Evolutionary conservation across 2,113 vertebrate species (phyloP).

Genomic region (Bufo bufo): DNA sequence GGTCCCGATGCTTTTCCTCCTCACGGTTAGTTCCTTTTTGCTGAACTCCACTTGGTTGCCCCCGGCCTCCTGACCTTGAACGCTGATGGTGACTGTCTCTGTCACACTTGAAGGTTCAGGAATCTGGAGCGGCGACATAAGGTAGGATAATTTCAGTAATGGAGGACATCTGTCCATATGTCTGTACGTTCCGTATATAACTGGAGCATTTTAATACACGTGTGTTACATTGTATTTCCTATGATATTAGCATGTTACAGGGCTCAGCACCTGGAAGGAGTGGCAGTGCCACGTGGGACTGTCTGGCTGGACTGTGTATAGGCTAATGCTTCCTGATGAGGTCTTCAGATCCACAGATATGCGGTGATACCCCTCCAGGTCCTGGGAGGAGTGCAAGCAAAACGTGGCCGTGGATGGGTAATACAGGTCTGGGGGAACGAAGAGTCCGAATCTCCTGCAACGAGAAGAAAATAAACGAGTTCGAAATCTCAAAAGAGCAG

Average conservation of each 20-base stretch:
- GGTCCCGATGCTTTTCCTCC: constrained; percentile 59
- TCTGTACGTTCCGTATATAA: neutral
- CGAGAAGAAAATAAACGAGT: neutral
- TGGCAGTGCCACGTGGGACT: constrained; percentile 59
- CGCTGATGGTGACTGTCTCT: constrained; percentile 61
- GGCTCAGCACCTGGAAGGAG: constrained; percentile 62
- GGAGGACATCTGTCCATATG: neutral
- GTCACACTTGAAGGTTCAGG: constrained; percentile 59
- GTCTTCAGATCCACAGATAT: constrained; percentile 61
- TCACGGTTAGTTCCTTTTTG: constrained; percentile 66
- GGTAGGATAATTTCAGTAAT: neutral
- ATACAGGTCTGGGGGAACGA: constrained; percentile 63
- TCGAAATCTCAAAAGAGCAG: neutral
- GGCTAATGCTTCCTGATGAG: constrained; percentile 58
- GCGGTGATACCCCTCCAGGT: neutral
- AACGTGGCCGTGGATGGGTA: constrained; percentile 61
- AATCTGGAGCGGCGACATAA: constrained; percentile 56
- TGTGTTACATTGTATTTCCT: neutral
- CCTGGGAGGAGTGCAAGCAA: constrained; percentile 63
- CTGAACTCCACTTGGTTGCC: constrained; percentile 60
- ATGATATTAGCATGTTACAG: too few species aligned
- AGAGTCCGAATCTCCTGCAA: constrained; percentile 61
- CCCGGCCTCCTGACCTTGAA: constrained; percentile 60
- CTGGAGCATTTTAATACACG: too few species aligned
- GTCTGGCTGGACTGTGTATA: constrained; percentile 55